Base-by-base conservation (phyloP, 2,797 vertebrate species). In the Onychomys torridus region DNA sequence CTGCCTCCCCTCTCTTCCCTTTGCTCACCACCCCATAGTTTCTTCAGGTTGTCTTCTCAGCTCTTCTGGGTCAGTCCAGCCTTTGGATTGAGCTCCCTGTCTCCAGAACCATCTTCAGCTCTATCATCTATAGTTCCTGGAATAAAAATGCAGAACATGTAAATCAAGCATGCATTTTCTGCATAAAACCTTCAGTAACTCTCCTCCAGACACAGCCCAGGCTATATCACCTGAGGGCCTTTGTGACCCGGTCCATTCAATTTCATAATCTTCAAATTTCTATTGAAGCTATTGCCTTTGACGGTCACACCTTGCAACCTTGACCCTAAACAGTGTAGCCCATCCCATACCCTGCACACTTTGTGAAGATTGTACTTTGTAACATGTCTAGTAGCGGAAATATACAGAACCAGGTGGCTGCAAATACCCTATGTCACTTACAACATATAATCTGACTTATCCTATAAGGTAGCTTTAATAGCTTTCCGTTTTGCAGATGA, bases 401-500 rank as follows among this genome's bases (percentile, higher is more conserved):
- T 65, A 29, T 19, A 25, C 14, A 77, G 16, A 86, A 32, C 69
- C 76, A 63, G 40, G 12, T 17, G 65, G 49, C 40, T 37, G 1
- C 75, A 59, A 34, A 86, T 78, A 16, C 27, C 67, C 55, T 29
- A 46, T 34, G n/a, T n/a, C 85, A 10, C 34, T 82, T 85, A 46
- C 0, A 5, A 67, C 81, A 82, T 67, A 4, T n/a, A 16, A 46
- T 92, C 32, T 94, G 63, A 77, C 0, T 17, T 43, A 25, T 32
- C 55, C 61, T 79, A 0, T 77, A 77, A 94, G 69, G 12, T 59
- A 77, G 34, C 57, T 63, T 1, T 63, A 82, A 0, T 78, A 27
- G n/a, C 57, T 85, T 81, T 93, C 63, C 91, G 19, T 52, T 96
- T 91, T 96, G 21, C 91, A 93, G 27, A 6, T 89, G 55, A 81